Evolutionary conservation across 2,888 invertebrate genomes (phyloP).

Genomic region (Spodoptera picta): DNA sequence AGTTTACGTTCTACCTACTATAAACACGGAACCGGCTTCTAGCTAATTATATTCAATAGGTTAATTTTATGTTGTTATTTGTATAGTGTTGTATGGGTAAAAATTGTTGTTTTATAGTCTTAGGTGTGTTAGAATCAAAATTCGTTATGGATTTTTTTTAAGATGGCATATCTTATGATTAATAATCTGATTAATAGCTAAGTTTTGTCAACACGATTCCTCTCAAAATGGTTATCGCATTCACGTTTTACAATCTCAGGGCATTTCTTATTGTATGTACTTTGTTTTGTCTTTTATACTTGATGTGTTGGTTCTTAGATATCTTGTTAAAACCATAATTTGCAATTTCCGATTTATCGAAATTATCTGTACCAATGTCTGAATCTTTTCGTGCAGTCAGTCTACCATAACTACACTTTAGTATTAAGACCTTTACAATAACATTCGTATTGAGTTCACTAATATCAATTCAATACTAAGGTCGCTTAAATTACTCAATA

Average conservation of each 20-base stretch:
- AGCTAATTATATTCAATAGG: conserved; percentile 4
- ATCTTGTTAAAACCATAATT: too few species aligned
- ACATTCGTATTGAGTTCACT: conserved; percentile 8
- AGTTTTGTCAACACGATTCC: too few species aligned
- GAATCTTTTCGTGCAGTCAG: conserved; percentile 16
- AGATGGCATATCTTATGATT: too few species aligned
- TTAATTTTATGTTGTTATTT: conserved; percentile 8
- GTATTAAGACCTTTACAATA: conserved; percentile 26
- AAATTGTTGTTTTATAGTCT: too few species aligned
- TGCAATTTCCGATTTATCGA: conserved; percentile 2
- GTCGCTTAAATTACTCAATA: conserved; percentile 33
- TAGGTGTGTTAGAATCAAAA: too few species aligned
- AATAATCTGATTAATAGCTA: too few species aligned
- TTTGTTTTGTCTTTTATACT: too few species aligned
- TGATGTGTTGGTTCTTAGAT: too few species aligned
- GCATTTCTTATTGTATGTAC: too few species aligned
- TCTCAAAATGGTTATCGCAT: too few species aligned
- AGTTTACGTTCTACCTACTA: conserved; percentile 25
- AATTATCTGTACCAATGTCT: conserved; percentile 1
- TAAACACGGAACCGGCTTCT: conserved; percentile 19
- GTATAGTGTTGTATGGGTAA: not conserved
- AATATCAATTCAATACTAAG: conserved; percentile 29
- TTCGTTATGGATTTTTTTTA: too few species aligned
- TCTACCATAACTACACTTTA: conserved; percentile 28
- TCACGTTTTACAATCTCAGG: too few species aligned